Evolutionary conservation across 2,797 vertebrate genomes (phyloP), one percentile per base, ranked within the genome.

Genomic region (Phataginus tricuspis): DNA sequence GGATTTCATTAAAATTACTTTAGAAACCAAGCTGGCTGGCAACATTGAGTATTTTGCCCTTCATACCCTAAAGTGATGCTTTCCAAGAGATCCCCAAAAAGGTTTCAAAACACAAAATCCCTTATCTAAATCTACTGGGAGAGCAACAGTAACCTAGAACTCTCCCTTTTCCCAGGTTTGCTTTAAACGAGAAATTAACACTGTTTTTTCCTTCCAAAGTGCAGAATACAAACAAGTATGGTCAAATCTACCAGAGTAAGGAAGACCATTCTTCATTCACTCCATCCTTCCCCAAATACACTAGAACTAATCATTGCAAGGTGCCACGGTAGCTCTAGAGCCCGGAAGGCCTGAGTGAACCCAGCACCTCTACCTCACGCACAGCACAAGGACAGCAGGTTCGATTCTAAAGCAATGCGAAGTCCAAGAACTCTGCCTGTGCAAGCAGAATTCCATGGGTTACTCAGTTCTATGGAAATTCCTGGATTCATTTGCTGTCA

Each of bases 181-280:
- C 74, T 86, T 94, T 59, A 37, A 61, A 94, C 77, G 92, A 96
- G 71, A 93, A 68, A 79, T 69, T 95, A 97, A 98, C 91, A 97
- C 96, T 97, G 95, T 95, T 97, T 96, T 97, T 96, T 96, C 92
- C 88, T 96, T 92, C 97, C 96, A 97, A 97, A 97, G 91, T 97
- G 89, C 97, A 90, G 83, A 87, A 87, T 39, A 97, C 13, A 96
- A 90, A 78, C 77, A 86, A 53, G 72, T 15, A 66, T 21, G 39
- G 64, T 84, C 86, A 55, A 75, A 69, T 69, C 90, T 80, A 95
- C 79, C 74, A 82, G 63, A 61, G 31, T 21, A 75, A 94, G 93
- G 79, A 93, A 64, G 91, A 66, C 42, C 13, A 12, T n/a, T 59
- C 68, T 71, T 64, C 88, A 7, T 77, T 90, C 57, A 69, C 80